Evolutionary conservation across 2,113 vertebrate species (phyloP).

Genomic region (Semnornis frantzii): DNA sequence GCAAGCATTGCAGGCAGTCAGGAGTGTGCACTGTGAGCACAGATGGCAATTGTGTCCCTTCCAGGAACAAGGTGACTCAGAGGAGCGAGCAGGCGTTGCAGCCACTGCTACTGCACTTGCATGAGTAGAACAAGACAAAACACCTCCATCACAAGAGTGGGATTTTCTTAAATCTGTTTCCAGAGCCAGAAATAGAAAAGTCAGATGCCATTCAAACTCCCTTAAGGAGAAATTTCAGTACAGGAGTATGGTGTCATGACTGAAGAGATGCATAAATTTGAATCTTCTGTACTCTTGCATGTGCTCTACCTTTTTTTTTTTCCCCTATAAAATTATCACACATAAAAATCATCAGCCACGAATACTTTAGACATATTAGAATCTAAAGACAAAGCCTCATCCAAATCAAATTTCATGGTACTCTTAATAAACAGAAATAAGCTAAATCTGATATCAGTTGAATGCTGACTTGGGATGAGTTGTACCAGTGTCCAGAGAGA

Average conservation of each 20-base stretch:
- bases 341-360: background rate
- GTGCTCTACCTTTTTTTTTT: background rate
- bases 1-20: background rate
- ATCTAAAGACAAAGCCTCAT: background rate
- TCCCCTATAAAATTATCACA: background rate
- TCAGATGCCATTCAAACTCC: constrained; percentile 14
- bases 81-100: background rate
- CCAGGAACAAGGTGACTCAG: background rate
- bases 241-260: background rate
- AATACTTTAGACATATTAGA: background rate
- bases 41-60: background rate
- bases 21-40: background rate
- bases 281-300: background rate
- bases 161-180: background rate
- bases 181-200: background rate
- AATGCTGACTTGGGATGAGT: constrained; percentile 1
- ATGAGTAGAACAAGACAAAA: constrained; percentile 11
- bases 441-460: background rate
- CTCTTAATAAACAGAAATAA: background rate
- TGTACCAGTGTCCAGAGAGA: background rate
- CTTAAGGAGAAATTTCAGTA: background rate
- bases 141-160: background rate
- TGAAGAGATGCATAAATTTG: background rate
- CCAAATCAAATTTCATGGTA: background rate
- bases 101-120: background rate